Evolutionary conservation across 2,888 invertebrate genomes (phyloP), one percentile per base, ranked within the genome.

Genomic region (Electrophaes corylata): DNA sequence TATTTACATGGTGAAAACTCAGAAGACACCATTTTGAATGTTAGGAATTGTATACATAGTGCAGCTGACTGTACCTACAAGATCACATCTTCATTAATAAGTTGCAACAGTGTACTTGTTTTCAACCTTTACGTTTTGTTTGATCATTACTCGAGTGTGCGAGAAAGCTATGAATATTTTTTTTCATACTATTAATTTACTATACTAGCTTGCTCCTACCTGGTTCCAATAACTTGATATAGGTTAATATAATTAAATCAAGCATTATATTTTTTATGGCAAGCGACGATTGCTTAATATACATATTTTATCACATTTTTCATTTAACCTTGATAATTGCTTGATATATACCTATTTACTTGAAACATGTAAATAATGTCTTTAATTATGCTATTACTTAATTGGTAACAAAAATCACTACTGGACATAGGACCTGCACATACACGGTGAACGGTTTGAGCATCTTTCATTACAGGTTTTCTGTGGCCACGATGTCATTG

Each of bases 231-330:
- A 41, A 41, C 12, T 3, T 40, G 19, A 23, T 41, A 41, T 40
- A 19, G n/a, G 19, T 40, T 40, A 19, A 40, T 16, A 37, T 14
- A 16, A 3, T 16, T 10, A 35, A 14, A 12, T 6, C 4, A 14
- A 35, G 12, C 35, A 29, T 29, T 29, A 29, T 29, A 29, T 29
- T 29, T 10, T 29, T 29, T 2, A 29, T 29, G 10, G 26, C 26
- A 35, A 35, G 14, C 35, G 14, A 35, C 35, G 14, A 1, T 29
- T 29, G 1, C 10, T 10, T 29, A 29, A 8, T 10, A 47, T 39
- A 48, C 39, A 39, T 48, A 37, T 26, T 49, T 43, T 49, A 37
- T 23, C 53, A 49, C 19, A 23, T 43, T 26, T 54, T 53, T 23
- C 12, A 35, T 48, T 53, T 12, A 43, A 50, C 33, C 11, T 16